phyloP scores from a whole-genome alignment of 2,888 invertebrate genomes.

The Endotricha flammealis region DNA sequence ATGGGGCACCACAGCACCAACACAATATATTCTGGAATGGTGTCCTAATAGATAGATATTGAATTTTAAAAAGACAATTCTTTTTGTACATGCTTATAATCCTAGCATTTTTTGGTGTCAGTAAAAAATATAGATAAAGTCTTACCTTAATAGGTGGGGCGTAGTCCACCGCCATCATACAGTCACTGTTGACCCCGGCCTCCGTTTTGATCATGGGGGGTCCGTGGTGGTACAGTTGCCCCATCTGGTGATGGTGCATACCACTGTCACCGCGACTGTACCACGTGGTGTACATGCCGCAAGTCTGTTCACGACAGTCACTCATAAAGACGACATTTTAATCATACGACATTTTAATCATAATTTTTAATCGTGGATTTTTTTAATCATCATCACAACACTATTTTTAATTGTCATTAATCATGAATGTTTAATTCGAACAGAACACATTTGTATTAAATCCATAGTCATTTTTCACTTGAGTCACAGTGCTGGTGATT shows the following conservation, averaged over 20 bases:
- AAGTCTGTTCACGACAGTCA: slow-evolving; percentile 59
- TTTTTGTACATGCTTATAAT: too few species aligned
- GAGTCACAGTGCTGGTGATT: slow-evolving; percentile 3
- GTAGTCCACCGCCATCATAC: slow-evolving; percentile 82
- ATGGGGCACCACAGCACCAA: too few species aligned
- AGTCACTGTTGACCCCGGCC: slow-evolving; percentile 80
- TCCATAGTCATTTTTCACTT: too few species aligned
- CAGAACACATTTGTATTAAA: too few species aligned
- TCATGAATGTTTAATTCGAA: slow-evolving; percentile 2
- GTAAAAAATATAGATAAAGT: slow-evolving; percentile 19
- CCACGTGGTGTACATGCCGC: slow-evolving; percentile 76
- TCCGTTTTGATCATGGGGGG: slow-evolving; percentile 80
- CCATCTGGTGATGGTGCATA: slow-evolving; percentile 75
- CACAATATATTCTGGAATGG: too few species aligned
- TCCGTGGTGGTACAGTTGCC: slow-evolving; percentile 74
- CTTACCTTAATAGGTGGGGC: slow-evolving; percentile 82
- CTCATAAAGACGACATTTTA: slow-evolving; percentile 64
- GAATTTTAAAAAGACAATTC: too few species aligned
- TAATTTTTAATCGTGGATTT: slow-evolving; percentile 17
- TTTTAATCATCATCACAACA: slow-evolving; percentile 2
- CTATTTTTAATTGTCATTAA: neutral
- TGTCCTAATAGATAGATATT: too few species aligned
- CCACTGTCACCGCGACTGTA: slow-evolving; percentile 73
- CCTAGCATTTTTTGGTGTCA: too few species aligned
- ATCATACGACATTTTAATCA: slow-evolving; percentile 26